These are phyloP conservation scores for Chitala chitala DNA, from an alignment of 2,113 vertebrate species.

Conservation along the genomic window DNA sequence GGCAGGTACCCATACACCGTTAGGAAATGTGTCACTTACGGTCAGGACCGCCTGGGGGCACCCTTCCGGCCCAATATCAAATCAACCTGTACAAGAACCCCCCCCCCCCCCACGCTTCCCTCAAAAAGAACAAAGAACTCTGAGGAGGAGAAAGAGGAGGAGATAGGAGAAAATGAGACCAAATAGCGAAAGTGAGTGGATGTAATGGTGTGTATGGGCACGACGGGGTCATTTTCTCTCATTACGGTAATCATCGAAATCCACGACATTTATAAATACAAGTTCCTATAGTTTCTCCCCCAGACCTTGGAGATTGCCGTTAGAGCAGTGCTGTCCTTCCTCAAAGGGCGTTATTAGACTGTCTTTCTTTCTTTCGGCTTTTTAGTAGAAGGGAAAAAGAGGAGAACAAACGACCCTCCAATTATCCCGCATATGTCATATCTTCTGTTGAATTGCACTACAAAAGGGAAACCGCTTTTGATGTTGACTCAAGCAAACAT, in stretches of 20 bases:
- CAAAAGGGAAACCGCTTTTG: constrained; percentile 1
- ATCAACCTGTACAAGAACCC: no score
- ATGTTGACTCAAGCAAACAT: constrained; percentile 13
- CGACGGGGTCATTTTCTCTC: constrained; percentile 15
- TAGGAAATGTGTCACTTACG: constrained; percentile 83
- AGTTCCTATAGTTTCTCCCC: constrained; percentile 11
- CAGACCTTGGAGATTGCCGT: constrained; percentile 2
- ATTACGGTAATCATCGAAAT: constrained; percentile 17
- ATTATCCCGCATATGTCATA: constrained; percentile 14
- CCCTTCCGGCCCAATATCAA: constrained; percentile 62
- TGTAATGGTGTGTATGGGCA: constrained; percentile 9
- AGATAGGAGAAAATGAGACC: constrained; percentile 59
- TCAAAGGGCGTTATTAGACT: constrained; percentile 2
- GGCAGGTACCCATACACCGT: constrained; percentile 69
- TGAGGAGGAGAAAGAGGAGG: constrained; percentile 66
- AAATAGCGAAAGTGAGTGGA: neutral
- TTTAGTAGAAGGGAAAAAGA: neutral
- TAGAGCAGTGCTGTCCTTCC: constrained; percentile 7
- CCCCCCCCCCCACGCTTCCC: no score
- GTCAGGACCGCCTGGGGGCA: constrained; percentile 71
- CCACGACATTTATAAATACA: constrained; percentile 19
- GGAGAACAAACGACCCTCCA: neutral
- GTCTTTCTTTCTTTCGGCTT: neutral
- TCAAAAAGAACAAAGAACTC: constrained; percentile 55
- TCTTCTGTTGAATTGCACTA: constrained; percentile 13